Evolutionary conservation across 92 coral and sea anemone species (phyloP), one percentile per base, ranked within the genome.

Genomic region (Palythoa grandis): DNA sequence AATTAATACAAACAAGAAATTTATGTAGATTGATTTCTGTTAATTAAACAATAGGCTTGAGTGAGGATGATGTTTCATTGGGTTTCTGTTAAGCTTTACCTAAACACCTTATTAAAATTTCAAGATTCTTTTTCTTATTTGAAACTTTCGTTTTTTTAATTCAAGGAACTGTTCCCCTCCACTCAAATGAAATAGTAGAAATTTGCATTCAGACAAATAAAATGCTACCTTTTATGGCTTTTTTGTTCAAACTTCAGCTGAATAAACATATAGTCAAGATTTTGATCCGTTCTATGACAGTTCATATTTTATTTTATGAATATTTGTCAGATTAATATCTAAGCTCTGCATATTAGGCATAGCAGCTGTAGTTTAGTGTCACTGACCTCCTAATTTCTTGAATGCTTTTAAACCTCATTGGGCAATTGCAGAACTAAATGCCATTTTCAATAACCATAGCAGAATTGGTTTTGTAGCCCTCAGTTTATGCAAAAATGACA

Each of bases 281-380:
- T 69, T 10, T 63, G 11, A 29, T 69, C 47, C 12, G 43, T 69
- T 13, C 25, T 69, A 1, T 25, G 74, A 69, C 76, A 24, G 17
- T 66, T 23, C 47, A 11, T 20, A 11, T 57, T 37, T 57, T 40
- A n/a, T 3, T 23, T 83, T n/a, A 69, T 71, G 69, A 29, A 54
- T 71, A 52, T 19, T 23, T 43, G 65, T 43, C 74, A 88, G 60
- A 43, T 63, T 25, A 43, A 61, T 83, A 22, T 50, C 29, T 23
- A 68, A 3, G 7, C 7, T 68, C 11, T 11, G 4, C 29, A n/a
- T 19, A 65, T 23, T 29, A 24, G 13, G 40, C 7, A 10, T 68
- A n/a, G 13, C 15, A 5, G 29, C 15, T 23, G 29, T n/a, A 23
- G 6, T 7, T 0, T 7, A 23, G 13, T 68, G 47, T 29, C 40